Conservation (phyloP, 1,140 invertebrate species). For the Aplysia californica region DNA sequence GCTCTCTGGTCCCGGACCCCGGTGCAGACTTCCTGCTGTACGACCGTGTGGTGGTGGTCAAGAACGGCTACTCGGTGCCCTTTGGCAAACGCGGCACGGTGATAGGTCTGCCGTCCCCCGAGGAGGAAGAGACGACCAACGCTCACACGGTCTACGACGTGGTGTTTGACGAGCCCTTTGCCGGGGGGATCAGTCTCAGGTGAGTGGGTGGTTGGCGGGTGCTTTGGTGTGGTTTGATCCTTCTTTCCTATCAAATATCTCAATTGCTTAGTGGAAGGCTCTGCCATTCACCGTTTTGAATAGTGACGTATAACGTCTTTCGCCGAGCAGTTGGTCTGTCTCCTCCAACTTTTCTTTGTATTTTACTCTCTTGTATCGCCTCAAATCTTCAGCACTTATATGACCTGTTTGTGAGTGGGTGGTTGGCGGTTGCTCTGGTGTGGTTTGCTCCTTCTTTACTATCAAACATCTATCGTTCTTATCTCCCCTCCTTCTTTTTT, state of each 20-base stretch:
- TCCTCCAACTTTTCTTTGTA: background rate
- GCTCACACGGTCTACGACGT: slow-evolving; percentile 76
- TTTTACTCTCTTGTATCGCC: background rate
- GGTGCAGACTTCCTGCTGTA: slow-evolving; percentile 76
- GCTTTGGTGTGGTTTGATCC: no score
- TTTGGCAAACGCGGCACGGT: slow-evolving; percentile 85
- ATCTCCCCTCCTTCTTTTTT: no score
- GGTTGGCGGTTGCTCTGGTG: no score
- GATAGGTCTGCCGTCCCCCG: slow-evolving; percentile 73
- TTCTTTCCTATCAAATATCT: no score
- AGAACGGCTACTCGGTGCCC: slow-evolving; percentile 81
- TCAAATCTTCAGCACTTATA: background rate
- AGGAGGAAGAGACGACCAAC: slow-evolving; percentile 61
- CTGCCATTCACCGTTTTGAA: background rate
- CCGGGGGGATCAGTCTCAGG: slow-evolving; percentile 73
- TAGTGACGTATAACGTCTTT: no score
- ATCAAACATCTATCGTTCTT: no score
- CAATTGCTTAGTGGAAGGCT: background rate
- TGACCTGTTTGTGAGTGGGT: no score
- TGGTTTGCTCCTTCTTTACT: no score
- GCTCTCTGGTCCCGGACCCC: slow-evolving; percentile 73
- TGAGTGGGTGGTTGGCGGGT: slow-evolving; percentile 21
- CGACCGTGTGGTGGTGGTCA: slow-evolving; percentile 85
- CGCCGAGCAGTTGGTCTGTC: background rate
- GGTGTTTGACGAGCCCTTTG: slow-evolving; percentile 82